phyloP scores from a whole-genome alignment of 30 jellyfish, hydroid and myxozoan genomes.

The Hydractinia symbiolongicarpus region DNA sequence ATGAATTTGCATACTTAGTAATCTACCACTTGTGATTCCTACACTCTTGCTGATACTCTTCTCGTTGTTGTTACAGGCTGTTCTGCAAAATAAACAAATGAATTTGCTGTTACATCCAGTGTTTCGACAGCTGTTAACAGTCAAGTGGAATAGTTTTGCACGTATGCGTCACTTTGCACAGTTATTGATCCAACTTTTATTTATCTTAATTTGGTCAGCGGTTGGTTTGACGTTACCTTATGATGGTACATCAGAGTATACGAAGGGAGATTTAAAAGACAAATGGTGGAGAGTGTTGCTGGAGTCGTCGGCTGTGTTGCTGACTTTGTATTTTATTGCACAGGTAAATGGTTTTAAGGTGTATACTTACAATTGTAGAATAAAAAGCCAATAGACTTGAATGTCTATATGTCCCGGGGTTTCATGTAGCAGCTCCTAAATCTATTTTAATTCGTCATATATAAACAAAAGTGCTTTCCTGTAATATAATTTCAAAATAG shows the following conservation, averaged over 20 bases:
- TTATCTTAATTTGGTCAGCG: conserved; percentile 72
- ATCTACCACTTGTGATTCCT: no score
- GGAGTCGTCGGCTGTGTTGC: conserved; percentile 57
- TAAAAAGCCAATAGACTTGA: no score
- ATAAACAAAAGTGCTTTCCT: no score
- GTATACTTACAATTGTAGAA: no score
- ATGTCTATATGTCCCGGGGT: no score
- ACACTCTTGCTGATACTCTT: no score
- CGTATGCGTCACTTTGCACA: conserved; percentile 45
- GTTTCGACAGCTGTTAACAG: conserved; percentile 61
- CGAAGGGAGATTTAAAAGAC: conserved; percentile 31
- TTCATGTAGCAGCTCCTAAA: no score
- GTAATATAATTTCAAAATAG: no score
- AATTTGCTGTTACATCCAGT: conserved; percentile 82
- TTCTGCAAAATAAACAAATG: conserved; percentile 62
- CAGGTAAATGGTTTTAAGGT: conserved; percentile 40
- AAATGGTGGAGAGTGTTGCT: conserved; percentile 79
- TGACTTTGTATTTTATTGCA: conserved; percentile 54
- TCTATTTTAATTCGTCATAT: no score
- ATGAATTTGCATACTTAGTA: no score
- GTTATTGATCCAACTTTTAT: conserved; percentile 50
- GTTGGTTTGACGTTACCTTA: conserved; percentile 70
- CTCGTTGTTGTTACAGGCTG: conserved; percentile 39
- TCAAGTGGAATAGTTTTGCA: conserved; percentile 80
- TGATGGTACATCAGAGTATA: conserved; percentile 47